Evolutionary conservation across 2,888 invertebrate genomes (phyloP), one percentile per base, ranked within the genome.

Genomic region (Eupithecia centaureata): DNA sequence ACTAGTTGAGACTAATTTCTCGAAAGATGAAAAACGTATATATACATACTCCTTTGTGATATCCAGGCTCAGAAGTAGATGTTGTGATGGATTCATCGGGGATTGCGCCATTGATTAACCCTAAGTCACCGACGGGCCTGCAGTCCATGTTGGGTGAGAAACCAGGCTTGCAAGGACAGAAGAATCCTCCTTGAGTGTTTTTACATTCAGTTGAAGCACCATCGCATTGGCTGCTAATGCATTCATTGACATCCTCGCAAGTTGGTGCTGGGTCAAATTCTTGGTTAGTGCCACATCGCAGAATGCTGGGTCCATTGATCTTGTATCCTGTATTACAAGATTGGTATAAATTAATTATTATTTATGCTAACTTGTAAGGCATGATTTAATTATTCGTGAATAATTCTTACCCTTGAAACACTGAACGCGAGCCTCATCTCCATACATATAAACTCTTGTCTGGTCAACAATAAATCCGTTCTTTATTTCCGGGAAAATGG

Each of bases 171-270:
- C 98, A 98, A 77, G 97, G 97, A 83, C 98, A 98, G 77, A 96
- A 96, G 91, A 98, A 98, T 25, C 97, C 96, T 52, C 98, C 98
- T 57, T 96, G 96, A 5, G 96, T 96, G 82, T 98, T 98, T 75
- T 96, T 95, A 85, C 98, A 98, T 85, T 98, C 97, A 0, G 98
- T 98, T 0, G 98, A 98, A 0, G 97, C 96, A 28, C 96, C 91
- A 82, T 98, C 98, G 85, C 98, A 98, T 86, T 98, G 98, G 68
- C 97, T 97, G 74, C 96, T 97, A 5, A 95, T 94, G 85, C 98
- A 98, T 90, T 98, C 98, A 80, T 98, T 98, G 71, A 98, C 96
- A 85, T 98, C 98, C 92, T 98, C 97, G 82, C 98, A 98, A 70
- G 95, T 96, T 1, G 98, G 98, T 57, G 97, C 95, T 78, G 96